Evolutionary conservation across 2,888 invertebrate genomes (phyloP).

Genomic region (Amblyteles armatorius): DNA sequence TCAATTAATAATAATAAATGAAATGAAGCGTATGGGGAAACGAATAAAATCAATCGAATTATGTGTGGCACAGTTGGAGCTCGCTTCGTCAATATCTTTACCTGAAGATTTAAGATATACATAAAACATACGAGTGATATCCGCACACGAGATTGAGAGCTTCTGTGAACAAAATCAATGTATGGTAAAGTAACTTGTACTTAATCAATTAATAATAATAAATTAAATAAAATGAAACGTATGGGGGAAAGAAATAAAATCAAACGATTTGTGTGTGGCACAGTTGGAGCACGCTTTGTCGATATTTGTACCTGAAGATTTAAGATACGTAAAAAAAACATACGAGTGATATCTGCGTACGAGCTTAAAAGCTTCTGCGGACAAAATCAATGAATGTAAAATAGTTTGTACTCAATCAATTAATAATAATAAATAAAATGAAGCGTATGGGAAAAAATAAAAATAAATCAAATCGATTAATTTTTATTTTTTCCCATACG

Average conservation of each 20-base stretch:
- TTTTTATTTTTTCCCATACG: no score
- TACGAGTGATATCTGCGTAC: no score
- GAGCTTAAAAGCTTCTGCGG: no score
- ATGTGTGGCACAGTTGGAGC: conserved; percentile 16
- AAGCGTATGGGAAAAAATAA: conserved; percentile 1
- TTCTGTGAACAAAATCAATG: no score
- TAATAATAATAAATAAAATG: not conserved
- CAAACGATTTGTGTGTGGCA: conserved; percentile 11
- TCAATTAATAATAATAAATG: not conserved
- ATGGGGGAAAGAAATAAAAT: conserved; percentile 11
- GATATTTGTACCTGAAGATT: no score
- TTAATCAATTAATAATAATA: not conserved
- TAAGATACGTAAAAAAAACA: no score
- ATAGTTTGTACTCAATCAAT: no score
- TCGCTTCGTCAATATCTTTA: not conserved
- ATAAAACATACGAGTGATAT: no score
- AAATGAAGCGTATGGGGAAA: conserved; percentile 8
- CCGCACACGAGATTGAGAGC: no score
- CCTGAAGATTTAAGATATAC: no score
- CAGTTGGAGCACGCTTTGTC: conserved; percentile 17
- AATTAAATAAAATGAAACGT: not conserved
- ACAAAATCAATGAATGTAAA: no score
- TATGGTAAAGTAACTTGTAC: no score
- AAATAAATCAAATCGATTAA: conserved; percentile 4
- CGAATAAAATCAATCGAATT: conserved; percentile 22